phyloP scores from a whole-genome alignment of 2,888 invertebrate genomes.

The Stenichneumon culpator region DNA sequence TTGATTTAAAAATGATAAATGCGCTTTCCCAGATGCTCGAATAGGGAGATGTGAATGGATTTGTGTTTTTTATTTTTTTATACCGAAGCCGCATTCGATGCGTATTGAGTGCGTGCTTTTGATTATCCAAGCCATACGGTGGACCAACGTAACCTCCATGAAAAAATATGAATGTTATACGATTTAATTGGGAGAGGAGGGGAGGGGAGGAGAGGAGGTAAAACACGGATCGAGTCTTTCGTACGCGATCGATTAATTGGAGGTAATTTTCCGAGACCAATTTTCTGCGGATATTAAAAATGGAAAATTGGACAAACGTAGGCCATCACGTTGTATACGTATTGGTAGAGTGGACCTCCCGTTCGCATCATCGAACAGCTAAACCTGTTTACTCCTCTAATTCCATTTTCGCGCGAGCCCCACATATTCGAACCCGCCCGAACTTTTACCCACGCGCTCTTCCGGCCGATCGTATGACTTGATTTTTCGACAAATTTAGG shows the following conservation, averaged over 20 bases:
- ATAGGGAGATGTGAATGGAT: not conserved
- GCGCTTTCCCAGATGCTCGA: not conserved
- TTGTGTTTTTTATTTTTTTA: not conserved
- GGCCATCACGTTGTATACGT: slow-evolving; percentile 7
- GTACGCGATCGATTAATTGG: slow-evolving; percentile 74
- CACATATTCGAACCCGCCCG: slow-evolving; percentile 29
- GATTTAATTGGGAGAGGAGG: slow-evolving; percentile 27
- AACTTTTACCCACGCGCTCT: slow-evolving; percentile 55
- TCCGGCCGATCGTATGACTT: slow-evolving; percentile 80
- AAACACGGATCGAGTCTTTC: slow-evolving; percentile 16
- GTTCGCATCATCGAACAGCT: slow-evolving; percentile 80
- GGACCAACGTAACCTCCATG: not conserved
- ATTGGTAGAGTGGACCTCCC: slow-evolving; percentile 41
- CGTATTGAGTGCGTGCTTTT: not conserved
- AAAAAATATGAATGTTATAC: slow-evolving; percentile 43
- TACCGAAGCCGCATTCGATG: not conserved
- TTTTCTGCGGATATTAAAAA: slow-evolving; percentile 80
- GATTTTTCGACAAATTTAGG: slow-evolving; percentile 83
- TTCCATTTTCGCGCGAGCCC: slow-evolving; percentile 82
- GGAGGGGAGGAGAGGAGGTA: too few species aligned
- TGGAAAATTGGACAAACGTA: slow-evolving; percentile 72
- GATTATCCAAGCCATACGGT: not conserved
- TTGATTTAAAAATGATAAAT: not conserved
- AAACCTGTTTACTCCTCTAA: slow-evolving; percentile 81
- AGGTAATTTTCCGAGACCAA: slow-evolving; percentile 81